Percentiles rank a stretch among this genome's conserved stretches.
These are phyloP conservation scores for Scolopax mira DNA, from an alignment of 2,113 vertebrate species.

Conservation along the genomic window DNA sequence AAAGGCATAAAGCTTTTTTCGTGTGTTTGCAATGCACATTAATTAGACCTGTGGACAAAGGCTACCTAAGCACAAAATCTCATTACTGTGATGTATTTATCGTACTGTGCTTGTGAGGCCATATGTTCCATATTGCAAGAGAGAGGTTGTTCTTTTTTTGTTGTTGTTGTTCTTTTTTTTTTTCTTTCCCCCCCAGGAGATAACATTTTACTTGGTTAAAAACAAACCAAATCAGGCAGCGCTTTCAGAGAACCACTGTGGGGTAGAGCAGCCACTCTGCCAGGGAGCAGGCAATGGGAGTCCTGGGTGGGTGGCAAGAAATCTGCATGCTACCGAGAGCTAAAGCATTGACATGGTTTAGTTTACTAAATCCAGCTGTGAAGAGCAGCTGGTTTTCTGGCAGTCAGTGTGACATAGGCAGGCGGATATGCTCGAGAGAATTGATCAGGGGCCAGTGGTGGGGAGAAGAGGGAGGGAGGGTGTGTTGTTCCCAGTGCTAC, in stretches of 20 bases:
- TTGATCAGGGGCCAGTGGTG: background rate
- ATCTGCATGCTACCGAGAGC: background rate
- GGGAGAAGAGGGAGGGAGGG: background rate
- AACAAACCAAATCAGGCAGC: background rate
- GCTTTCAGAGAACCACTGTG: background rate
- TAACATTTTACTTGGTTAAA: background rate
- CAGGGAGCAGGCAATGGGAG: background rate
- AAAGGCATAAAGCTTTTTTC: background rate
- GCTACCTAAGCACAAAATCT: background rate
- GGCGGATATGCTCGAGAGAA: background rate
- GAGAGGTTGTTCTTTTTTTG: background rate
- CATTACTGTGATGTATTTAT: background rate
- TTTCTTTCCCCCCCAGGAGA: background rate
- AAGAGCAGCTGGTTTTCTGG: slow-evolving; percentile 36
- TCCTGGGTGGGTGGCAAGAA: slow-evolving; percentile 37
- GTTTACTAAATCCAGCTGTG: slow-evolving; percentile 47
- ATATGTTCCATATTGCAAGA: background rate
- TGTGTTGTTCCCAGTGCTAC: background rate
- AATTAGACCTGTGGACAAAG: background rate
- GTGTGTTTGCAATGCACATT: background rate
- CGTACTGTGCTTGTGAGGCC: background rate
- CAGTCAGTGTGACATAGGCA: background rate
- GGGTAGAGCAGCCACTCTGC: background rate
- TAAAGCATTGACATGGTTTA: slow-evolving; percentile 27
- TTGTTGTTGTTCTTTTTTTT: background rate